Evolutionary conservation across 2,888 invertebrate species (phyloP), one percentile per base, ranked within the genome.

Genomic region (Xylota segnis): DNA sequence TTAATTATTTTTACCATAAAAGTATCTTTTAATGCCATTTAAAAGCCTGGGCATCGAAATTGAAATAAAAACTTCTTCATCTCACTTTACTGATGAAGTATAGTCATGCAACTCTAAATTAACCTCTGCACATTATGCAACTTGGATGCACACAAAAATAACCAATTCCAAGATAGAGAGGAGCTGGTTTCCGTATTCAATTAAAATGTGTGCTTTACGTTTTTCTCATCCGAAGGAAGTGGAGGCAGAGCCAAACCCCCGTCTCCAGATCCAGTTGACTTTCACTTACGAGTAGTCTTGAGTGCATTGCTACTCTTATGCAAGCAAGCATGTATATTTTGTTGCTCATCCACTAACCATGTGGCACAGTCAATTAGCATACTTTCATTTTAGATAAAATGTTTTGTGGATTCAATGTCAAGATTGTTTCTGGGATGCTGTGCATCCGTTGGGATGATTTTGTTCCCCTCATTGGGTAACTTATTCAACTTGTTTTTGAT

Each of bases 251-350:
- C 29, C 43, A 29, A 16, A 5, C 9, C 10, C 6, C 3, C 56
- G 43, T 32, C 45, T 58, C 40, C 12, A 29, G 2, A 27, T 54
- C 16, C 27, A 56, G 70, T 29, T 32, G 56, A 56, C 70, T 70
- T 70, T 70, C 56, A 70, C 56, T 70, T 70, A 23, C 23, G 23
- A 23, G 23, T 23, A 1, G 23, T 23, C 10, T 54, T 29, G 45
- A 56, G 32, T 56, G 32, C 56, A 58, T 29, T 56, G 32, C 14
- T 10, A 32, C 70, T 70, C 40, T 70, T 70, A 70, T 56, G 45
- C 45, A 70, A 70, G 7, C 43, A 5, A 0, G 18, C 23, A 23
- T 23, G 23, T 23, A 23, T 47, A 45, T 29, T 70, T 54, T 43
- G 18, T 32, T 58, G 45, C 16, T 56, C 43, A 47, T 43, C 68